Base-by-base conservation (phyloP, 2,113 vertebrate genomes). In the Vulpes vulpes region DNA sequence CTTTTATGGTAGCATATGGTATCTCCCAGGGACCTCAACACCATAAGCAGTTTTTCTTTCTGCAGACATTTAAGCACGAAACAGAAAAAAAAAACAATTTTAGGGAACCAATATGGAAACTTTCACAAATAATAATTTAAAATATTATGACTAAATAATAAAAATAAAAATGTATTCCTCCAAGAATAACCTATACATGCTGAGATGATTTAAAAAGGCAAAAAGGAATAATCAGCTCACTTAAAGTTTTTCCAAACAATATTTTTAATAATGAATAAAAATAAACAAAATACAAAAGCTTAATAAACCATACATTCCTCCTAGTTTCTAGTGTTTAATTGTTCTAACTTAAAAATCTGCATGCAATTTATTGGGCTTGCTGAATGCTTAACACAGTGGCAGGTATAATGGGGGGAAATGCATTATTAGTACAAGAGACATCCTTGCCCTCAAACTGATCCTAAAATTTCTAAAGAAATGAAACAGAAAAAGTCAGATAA, bases 1-100 rank as follows among this genome's bases (percentile, higher is more conserved):
- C 96, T 98, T 95, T 99, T 99, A 96, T 99, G 99, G 98, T 99
- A 98, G 22, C 98, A 98, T 95, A 99, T 95, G 65, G 99, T 98
- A 89, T 99, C 99, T 91, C 99, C 99, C 93, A 99, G 98, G 30
- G 98, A 98, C 90, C 99, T 99, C 96, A 99, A 95, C 73, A 99
- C 98, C 65, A 76, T 73, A 49, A 99, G 98, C 91, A 99, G 98
- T 97, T 99, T 99, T 96, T 99, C 99, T 92, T 98, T 99, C 99
- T 99, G 98, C 94, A 99, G 98, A 93, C 0, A 97, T 97, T 55
- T 27, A 80, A 89, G 95, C 35, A 96, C 3, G 16, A 85, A 87
- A 93, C 11, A 27, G 35, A 25, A 83, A 86, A 83, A 83, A 83
- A 1, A 27, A 83, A 7, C 32, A 59, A 38, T 60, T 53, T 11